A percentile compares a stretch with the other conserved stretches of the same genome.
Conservation (phyloP, 2,113 vertebrate genomes). For the Ictidomys tridecemlineatus region DNA sequence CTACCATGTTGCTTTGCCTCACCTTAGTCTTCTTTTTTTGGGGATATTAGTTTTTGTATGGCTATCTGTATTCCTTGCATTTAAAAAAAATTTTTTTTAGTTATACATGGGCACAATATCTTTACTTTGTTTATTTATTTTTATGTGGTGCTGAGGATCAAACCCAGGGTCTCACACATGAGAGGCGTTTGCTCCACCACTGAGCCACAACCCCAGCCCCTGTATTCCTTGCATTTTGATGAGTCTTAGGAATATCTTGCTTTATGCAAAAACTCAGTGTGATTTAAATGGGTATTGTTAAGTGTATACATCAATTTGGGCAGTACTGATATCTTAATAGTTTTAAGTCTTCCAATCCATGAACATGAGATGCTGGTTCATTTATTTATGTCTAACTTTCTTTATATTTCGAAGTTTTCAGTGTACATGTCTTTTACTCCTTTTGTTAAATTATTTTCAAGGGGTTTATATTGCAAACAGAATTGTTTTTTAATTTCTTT, state of each 20-base stretch:
- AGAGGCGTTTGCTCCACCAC: too few relatives aligned
- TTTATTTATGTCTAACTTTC: conserved; percentile 24
- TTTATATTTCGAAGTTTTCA: conserved; percentile 22
- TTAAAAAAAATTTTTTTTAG: background rate
- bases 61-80: conserved; percentile 28
- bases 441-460: conserved; percentile 1
- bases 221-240: conserved; percentile 27
- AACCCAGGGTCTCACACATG: too few relatives aligned
- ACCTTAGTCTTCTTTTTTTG: background rate
- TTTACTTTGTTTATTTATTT: too few relatives aligned
- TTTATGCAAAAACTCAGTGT: background rate
- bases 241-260: background rate
- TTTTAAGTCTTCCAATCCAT: background rate
- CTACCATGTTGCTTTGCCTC: too few relatives aligned
- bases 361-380: background rate
- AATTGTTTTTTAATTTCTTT: background rate
- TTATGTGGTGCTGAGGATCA: too few relatives aligned
- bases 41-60: background rate
- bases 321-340: background rate
- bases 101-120: too few relatives aligned
- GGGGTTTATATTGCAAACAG: background rate
- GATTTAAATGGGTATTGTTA: background rate
- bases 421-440: background rate
- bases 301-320: background rate
- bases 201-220: background rate